Percentiles rank a stretch among this genome's conserved stretches.
Evolutionary conservation across 2,797 vertebrate genomes (phyloP).

Genomic region (Eulemur mongoz): DNA sequence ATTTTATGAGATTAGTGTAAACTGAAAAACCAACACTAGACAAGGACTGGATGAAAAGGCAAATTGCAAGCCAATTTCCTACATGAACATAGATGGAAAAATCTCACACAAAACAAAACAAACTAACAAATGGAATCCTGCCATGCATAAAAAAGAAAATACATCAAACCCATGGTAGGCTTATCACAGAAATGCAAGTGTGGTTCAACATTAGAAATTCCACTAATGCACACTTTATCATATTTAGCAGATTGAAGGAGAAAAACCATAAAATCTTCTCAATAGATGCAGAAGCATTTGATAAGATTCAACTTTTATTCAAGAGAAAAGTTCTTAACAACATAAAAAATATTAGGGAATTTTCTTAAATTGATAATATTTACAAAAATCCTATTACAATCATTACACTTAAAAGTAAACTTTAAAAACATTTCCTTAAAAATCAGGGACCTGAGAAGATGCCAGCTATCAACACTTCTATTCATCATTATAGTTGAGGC

Average conservation of each 20-base stretch:
- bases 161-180: background rate
- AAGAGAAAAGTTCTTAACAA: background rate
- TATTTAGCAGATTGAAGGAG: background rate
- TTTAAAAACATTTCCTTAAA: constrained; percentile 24
- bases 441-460: background rate
- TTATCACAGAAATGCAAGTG: background rate
- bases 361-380: constrained; percentile 22
- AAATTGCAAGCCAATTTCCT: background rate
- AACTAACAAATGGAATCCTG: background rate
- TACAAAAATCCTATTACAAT: background rate
- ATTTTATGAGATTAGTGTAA: background rate
- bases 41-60: background rate
- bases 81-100: background rate
- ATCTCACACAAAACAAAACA: background rate
- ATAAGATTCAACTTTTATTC: background rate
- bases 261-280: background rate
- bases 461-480: constrained; percentile 43
- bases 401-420: constrained; percentile 1
- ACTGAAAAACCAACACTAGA: background rate
- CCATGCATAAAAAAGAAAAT: background rate
- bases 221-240: background rate
- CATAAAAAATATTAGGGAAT: background rate
- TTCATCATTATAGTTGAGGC: background rate
- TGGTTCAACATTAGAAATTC: background rate
- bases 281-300: background rate